Base-by-base conservation (phyloP, 1,140 invertebrate species). In the Psix sp. region DNA sequence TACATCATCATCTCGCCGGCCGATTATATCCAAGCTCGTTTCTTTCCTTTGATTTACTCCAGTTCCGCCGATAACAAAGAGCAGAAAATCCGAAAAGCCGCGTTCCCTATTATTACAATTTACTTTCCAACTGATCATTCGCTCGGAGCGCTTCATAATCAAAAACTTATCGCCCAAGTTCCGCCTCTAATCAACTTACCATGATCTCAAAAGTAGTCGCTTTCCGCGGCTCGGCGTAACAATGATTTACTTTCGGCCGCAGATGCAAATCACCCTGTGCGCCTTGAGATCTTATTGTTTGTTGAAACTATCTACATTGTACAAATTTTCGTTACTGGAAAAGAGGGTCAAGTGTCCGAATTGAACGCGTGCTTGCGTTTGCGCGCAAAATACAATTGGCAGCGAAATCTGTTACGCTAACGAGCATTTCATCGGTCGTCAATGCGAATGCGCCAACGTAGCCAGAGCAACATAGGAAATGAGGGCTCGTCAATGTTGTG, bases 281-380 rank as follows among this genome's bases (percentile, higher is more conserved):
- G n/a, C n/a, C n/a, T n/a, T n/a, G n/a, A n/a, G n/a, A n/a, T n/a
- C n/a, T n/a, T n/a, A n/a, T n/a, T n/a, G n/a, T n/a, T n/a, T n/a
- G n/a, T n/a, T n/a, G n/a, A n/a, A n/a, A n/a, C n/a, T n/a, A n/a
- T n/a, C 13, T 13, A 11, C 33, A 11, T 2, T 35, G n/a, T 35
- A 5, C n/a, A 24, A 24, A 24, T 24, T 4, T 4, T 24, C 31
- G 35, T n/a, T 0, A 18, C 14, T 13, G n/a, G 49, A 63, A 68
- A 70, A 70, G 60, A 54, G 35, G 66, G 66, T 70, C 66, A 70
- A 70, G 56, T 54, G 20, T 70, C 57, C 57, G 56, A 62, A 70
- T 70, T 39, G 20, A 11, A n/a, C 9, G 26, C 10, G 3, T 16
- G 42, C 48, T 33, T 16, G 13, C n/a, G n/a, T n/a, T n/a, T n/a